Evolutionary conservation across 2,888 invertebrate genomes (phyloP), one percentile per base, ranked within the genome.

Genomic region (Drosophila kokeensis): DNA sequence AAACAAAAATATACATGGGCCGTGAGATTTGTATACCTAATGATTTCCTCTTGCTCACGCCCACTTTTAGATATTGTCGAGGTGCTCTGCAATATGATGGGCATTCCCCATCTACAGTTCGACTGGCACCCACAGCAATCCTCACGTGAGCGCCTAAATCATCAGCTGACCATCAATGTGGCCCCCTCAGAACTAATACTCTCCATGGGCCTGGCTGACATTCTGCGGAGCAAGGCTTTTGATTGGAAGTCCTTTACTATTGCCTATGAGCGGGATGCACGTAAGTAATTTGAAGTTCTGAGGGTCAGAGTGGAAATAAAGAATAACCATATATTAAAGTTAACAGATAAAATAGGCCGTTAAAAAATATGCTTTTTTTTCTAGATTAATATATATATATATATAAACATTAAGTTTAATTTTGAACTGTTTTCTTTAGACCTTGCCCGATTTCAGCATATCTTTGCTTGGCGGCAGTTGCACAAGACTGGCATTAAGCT

Each of bases 191-290:
- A 95, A n/a, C 93, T 94, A 21, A 93, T 94, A 42, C 93, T 96
- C 32, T 94, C 96, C n/a, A 92, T 94, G 92, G 97, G 97, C 18
- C 95, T 96, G 84, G 95, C 95, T 7, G 95, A 96, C 91, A 93
- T 97, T 60, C 94, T 98, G 27, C 94, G 95, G 69, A 95, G 95
- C 78, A 80, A 76, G 11, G 58, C 55, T 6, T 96, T 96, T 91
- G 95, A 95, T 83, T 98, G 98, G 98, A 95, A 95, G 83, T 94
- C 95, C 70, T 97, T 97, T 90, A 96, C 97, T 18, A 95, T 97
- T 54, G 94, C 97, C 69, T 98, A 97, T 91, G 97, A 98, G 93
- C 96, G 96, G 91, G 95, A 96, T 91, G 95, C 96, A 90, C 97
- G 97, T 95, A 83, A 81, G 86, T 89, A 1, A 36, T 30, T 32